Evolutionary conservation across 2,888 invertebrate genomes (phyloP), one percentile per base, ranked within the genome.

Genomic region (Coelinius sp.): DNA sequence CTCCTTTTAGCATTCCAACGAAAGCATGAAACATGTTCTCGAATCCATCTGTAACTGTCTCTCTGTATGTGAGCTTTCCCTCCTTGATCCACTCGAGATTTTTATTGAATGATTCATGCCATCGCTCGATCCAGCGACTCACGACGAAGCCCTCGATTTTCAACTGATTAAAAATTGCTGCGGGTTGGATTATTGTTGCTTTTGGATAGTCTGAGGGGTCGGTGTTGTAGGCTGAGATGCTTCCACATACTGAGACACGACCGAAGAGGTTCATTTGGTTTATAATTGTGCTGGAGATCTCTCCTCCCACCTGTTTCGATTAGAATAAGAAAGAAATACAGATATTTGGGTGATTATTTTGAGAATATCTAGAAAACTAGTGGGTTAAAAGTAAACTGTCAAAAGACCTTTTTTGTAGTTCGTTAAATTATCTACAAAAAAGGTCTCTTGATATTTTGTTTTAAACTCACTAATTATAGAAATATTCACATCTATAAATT

Each of bases 21-120:
- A 94, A 91, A 41, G 94, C 93, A 63, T 92, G 89, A 1, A 93
- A 92, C 91, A 93, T 92, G 78, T 93, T 93, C 76, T 93, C 93
- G 86, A 94, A 94, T 1, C 94, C 94, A 73, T 92, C 88, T 1
- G 92, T 93, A 1, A 92, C 83, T 56, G 93, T 93, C 86, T 95
- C 94, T 75, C 89, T 89, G 82, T 92, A 92, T 80, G 92, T 91
- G 10, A 95, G 80, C 86, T 93, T 94, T 46, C 93, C 94, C 88
- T 92, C 91, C 62, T 88, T 86, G 71, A 94, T 87, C 92, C 92
- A 93, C 71, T 90, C 85, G n/a, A 90, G 80, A 85, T 94, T 92
- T 77, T 92, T 90, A 27, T 89, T 82, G 27, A 93, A 89, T 2
- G 92, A 93, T 85, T 93, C 93, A 20, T 88, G 82, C 91, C 91